Percentiles rank a stretch among this genome's conserved stretches.
Conservation (phyloP, 2,888 invertebrate species). For the Polydrusus cervinus region DNA sequence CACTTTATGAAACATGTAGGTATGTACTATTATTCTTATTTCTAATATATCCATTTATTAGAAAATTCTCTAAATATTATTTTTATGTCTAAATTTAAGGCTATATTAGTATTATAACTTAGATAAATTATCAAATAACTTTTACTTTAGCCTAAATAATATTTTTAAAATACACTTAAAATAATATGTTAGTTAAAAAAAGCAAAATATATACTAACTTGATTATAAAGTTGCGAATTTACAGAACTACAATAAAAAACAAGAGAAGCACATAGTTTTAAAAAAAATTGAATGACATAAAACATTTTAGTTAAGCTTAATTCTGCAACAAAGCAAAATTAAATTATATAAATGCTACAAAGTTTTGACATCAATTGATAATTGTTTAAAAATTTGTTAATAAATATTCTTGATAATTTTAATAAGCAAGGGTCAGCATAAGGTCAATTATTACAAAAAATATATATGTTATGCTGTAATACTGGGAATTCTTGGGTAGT, state of each 20-base stretch:
- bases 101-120: too few relatives aligned
- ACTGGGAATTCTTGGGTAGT: background rate
- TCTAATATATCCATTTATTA: too few relatives aligned
- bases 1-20: too few relatives aligned
- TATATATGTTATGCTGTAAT: background rate
- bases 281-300: background rate
- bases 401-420: background rate
- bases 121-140: too few relatives aligned
- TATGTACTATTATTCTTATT: too few relatives aligned
- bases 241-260: background rate
- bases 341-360: background rate
- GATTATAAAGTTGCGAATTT: background rate
- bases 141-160: too few relatives aligned
- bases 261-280: background rate
- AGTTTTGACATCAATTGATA: background rate
- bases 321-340: background rate
- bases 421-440: background rate
- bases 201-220: background rate
- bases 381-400: background rate
- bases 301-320: background rate
- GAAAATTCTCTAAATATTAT: too few relatives aligned
- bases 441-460: background rate
- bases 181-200: too few relatives aligned
- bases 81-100: too few relatives aligned
- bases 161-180: too few relatives aligned